These are phyloP conservation scores for Mandrillus leucophaeus DNA, from an alignment of 2,113 vertebrate genomes.

Conservation along the genomic window DNA sequence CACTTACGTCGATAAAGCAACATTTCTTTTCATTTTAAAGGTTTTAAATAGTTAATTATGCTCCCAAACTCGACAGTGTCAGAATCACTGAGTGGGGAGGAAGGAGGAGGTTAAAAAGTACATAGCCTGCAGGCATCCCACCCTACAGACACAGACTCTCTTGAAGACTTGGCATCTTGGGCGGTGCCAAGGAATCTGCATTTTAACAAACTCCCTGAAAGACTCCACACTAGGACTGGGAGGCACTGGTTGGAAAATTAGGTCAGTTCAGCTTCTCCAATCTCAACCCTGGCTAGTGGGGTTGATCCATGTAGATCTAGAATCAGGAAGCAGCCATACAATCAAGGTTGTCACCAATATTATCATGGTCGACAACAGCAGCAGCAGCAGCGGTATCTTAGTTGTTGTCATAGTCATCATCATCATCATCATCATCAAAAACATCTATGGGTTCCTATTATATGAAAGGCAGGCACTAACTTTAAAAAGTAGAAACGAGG, in stretches of 20 bases:
- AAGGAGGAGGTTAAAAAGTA: neutral
- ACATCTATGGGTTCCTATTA: neutral
- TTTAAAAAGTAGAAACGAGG: neutral
- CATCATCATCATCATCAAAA: neutral
- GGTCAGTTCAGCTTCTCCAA: neutral
- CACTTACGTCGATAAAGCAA: neutral
- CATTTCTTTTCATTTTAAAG: neutral
- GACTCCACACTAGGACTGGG: neutral
- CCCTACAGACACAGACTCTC: neutral
- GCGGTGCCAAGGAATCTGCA: neutral
- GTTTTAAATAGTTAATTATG: neutral
- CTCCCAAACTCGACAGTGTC: neutral
- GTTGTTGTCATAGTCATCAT: neutral
- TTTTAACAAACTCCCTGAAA: neutral
- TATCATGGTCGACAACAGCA: neutral
- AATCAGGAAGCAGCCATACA: neutral
- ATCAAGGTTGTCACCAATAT: neutral
- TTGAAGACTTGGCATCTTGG: neutral
- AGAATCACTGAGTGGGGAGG: neutral
- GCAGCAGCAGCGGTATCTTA: neutral
- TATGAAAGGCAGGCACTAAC: neutral
- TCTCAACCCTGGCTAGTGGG: neutral
- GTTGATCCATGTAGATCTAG: neutral
- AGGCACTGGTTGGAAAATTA: neutral
- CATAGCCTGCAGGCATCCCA: neutral